phyloP scores from a whole-genome alignment of 1,140 invertebrate genomes.

The Heliconius melpomene region DNA sequence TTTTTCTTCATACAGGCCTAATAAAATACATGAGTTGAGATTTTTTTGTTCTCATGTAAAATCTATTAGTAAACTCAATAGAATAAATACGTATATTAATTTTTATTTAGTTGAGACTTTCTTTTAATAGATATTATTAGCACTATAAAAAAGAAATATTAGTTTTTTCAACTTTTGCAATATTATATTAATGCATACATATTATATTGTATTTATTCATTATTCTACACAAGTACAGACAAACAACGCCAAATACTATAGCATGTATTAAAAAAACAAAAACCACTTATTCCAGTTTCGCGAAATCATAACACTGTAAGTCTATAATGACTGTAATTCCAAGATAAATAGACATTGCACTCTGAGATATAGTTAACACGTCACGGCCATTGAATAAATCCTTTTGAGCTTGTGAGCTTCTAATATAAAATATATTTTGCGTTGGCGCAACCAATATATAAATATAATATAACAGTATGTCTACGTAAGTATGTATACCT shows the following conservation, averaged over 20 bases:
- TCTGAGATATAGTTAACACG: slow-evolving; percentile 24
- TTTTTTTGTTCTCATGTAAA: background rate
- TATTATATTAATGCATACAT: background rate
- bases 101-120: no score
- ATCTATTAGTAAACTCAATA: background rate
- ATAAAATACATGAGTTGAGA: background rate
- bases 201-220: background rate
- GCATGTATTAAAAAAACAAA: background rate
- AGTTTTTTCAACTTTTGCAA: background rate
- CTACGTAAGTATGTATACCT: background rate
- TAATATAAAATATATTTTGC: slow-evolving; percentile 18
- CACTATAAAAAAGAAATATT: no score
- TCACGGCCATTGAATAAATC: slow-evolving; percentile 35
- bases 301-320: slow-evolving; percentile 3
- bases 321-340: background rate
- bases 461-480: background rate
- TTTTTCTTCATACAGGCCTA: background rate
- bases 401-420: slow-evolving; percentile 23
- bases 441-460: background rate
- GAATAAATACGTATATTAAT: background rate
- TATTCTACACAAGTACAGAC: background rate
- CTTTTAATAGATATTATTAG: no score
- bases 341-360: slow-evolving; percentile 32
- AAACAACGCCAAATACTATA: background rate
- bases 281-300: background rate